A percentile compares a stretch with the other conserved stretches of the same genome.
Evolutionary conservation across 2,113 vertebrate genomes (phyloP).

Genomic region (Caranx melampygus): DNA sequence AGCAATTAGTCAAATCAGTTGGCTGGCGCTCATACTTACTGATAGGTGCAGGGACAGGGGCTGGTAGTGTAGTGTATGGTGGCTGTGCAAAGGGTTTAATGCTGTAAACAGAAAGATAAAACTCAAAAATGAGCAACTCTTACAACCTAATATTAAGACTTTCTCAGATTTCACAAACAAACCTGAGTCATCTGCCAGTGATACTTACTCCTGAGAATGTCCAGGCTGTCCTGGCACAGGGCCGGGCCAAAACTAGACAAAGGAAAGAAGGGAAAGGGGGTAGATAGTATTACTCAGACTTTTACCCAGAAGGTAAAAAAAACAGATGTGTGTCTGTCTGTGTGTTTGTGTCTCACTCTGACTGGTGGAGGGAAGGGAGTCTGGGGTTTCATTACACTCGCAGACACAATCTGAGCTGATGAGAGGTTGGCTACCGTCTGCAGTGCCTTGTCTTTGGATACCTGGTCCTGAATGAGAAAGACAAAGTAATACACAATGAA

Average conservation of each 20-base stretch:
- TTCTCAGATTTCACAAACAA: conserved; percentile 11
- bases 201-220: conserved; percentile 97
- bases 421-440: conserved; percentile 98
- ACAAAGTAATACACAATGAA: conserved; percentile 22
- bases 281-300: conserved; percentile 20
- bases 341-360: conserved; percentile 85
- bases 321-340: conserved; percentile 32
- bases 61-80: conserved; percentile 90
- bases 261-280: background rate
- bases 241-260: conserved; percentile 91
- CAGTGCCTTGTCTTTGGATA: conserved; percentile 96
- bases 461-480: conserved; percentile 88
- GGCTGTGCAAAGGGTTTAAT: conserved; percentile 98
- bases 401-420: conserved; percentile 95
- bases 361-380: conserved; percentile 91
- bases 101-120: conserved; percentile 76
- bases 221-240: conserved; percentile 95
- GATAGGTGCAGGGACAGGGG: conserved; percentile 89
- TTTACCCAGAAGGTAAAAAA: conserved; percentile 25
- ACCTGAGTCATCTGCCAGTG: background rate
- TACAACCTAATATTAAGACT: background rate
- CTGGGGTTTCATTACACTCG: conserved; percentile 93
- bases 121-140: background rate
- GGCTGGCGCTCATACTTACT: conserved; percentile 83
- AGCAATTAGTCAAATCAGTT: background rate